These are phyloP conservation scores for Pristionchus fissidentatus DNA, from an alignment of 2,888 invertebrate species.

Conservation along the genomic window DNA sequence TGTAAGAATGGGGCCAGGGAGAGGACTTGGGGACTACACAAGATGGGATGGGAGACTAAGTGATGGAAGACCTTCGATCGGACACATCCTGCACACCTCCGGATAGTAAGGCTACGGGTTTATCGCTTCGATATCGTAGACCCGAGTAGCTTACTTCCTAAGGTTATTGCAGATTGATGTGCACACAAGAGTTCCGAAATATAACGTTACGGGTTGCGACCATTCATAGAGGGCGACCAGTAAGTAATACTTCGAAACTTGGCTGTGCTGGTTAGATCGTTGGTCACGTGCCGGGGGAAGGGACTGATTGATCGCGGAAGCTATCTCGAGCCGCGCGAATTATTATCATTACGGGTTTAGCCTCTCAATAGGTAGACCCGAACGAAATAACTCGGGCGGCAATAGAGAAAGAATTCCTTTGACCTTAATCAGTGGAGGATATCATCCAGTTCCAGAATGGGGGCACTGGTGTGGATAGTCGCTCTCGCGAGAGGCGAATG, in stretches of 20 bases:
- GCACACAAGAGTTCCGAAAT: conserved; percentile 43
- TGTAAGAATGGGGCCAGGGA: neutral
- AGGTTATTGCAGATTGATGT: conserved; percentile 25
- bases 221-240: conserved; percentile 43
- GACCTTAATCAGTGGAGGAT: conserved; percentile 12
- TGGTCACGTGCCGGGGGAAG: neutral
- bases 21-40: neutral
- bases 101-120: conserved; percentile 49
- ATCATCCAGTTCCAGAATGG: conserved; percentile 28
- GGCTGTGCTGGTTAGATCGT: conserved; percentile 5
- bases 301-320: neutral
- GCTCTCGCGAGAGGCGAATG: conserved; percentile 44
- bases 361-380: conserved; percentile 45
- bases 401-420: conserved; percentile 19
- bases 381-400: conserved; percentile 47
- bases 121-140: conserved; percentile 38
- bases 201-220: conserved; percentile 50
- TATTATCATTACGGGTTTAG: conserved; percentile 50
- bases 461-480: conserved; percentile 35
- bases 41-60: neutral
- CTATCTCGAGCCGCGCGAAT: conserved; percentile 36
- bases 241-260: conserved; percentile 47
- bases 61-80: neutral
- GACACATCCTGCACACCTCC: conserved; percentile 22
- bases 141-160: conserved; percentile 44